These are phyloP conservation scores for Protomyctophum bolini DNA, from an alignment of 2,113 vertebrate genomes.

Conservation along the genomic window DNA sequence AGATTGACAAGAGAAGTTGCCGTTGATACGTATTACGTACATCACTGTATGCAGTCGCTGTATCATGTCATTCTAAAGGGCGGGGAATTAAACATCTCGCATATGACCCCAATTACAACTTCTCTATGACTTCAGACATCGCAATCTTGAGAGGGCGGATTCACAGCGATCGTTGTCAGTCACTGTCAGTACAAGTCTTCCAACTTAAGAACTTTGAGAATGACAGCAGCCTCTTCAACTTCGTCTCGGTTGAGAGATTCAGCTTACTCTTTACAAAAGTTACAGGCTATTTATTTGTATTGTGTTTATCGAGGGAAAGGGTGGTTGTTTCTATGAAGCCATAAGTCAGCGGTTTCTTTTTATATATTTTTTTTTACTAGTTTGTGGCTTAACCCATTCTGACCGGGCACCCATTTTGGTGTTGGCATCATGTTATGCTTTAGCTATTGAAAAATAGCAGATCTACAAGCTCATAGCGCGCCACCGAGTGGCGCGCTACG, in stretches of 20 bases:
- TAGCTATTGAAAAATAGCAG: no score
- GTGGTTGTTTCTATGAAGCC: conserved; percentile 31
- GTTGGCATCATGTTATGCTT: no score
- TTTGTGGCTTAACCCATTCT: conserved; percentile 56
- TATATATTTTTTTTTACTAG: conserved; percentile 8
- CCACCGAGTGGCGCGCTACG: no score
- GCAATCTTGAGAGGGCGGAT: conserved; percentile 55
- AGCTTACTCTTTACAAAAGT: conserved; percentile 27
- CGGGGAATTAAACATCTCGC: conserved; percentile 56
- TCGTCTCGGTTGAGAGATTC: conserved; percentile 47
- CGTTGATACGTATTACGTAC: no score
- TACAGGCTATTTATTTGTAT: not conserved
- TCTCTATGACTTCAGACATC: conserved; percentile 47
- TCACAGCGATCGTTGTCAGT: conserved; percentile 66
- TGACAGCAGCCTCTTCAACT: conserved; percentile 44
- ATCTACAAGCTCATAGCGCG: no score
- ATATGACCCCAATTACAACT: conserved; percentile 71
- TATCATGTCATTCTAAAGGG: conserved; percentile 54
- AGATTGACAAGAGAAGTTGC: conserved; percentile 42
- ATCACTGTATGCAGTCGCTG: conserved; percentile 23
- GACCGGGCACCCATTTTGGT: no score
- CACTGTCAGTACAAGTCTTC: conserved; percentile 52
- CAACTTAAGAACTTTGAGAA: conserved; percentile 49
- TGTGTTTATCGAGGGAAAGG: conserved; percentile 37
- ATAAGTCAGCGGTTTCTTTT: conserved; percentile 60